These are phyloP conservation scores for Epinotia bilunana DNA, from an alignment of 2,888 invertebrate species.

Conservation along the genomic window DNA sequence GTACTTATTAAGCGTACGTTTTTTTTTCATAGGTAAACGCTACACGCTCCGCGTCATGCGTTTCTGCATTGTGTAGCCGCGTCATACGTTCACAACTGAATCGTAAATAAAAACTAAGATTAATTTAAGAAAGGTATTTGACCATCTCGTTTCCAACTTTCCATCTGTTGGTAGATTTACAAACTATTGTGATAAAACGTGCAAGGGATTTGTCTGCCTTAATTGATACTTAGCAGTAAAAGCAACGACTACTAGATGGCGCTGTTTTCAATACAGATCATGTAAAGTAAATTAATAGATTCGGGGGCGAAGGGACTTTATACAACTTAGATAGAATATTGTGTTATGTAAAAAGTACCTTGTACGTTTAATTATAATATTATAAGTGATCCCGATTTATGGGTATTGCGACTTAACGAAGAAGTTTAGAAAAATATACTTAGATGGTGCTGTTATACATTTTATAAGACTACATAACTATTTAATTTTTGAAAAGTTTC, in stretches of 20 bases:
- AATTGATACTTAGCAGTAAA: neutral
- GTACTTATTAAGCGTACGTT: too few species aligned
- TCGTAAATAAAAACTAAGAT: too few species aligned
- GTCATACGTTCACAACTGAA: too few species aligned
- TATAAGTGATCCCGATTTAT: neutral
- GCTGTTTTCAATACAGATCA: neutral
- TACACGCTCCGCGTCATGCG: too few species aligned
- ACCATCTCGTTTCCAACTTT: slow-evolving; percentile 3
- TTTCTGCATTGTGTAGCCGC: too few species aligned
- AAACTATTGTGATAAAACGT: neutral
- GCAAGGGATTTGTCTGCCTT: neutral
- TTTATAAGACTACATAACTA: too few species aligned
- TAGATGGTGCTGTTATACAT: slow-evolving; percentile 5
- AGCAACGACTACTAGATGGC: slow-evolving; percentile 10
- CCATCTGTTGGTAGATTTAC: slow-evolving; percentile 12
- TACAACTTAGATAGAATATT: too few species aligned
- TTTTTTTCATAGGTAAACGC: too few species aligned
- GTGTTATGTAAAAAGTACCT: neutral
- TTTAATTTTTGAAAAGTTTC: neutral
- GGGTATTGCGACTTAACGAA: too few species aligned
- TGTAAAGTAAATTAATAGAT: neutral
- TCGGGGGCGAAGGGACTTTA: neutral
- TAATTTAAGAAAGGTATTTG: too few species aligned
- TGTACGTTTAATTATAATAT: neutral
- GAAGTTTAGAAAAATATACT: neutral